Evolutionary conservation across 1,140 invertebrate species (phyloP).

Genomic region (Penaeus chinensis): DNA sequence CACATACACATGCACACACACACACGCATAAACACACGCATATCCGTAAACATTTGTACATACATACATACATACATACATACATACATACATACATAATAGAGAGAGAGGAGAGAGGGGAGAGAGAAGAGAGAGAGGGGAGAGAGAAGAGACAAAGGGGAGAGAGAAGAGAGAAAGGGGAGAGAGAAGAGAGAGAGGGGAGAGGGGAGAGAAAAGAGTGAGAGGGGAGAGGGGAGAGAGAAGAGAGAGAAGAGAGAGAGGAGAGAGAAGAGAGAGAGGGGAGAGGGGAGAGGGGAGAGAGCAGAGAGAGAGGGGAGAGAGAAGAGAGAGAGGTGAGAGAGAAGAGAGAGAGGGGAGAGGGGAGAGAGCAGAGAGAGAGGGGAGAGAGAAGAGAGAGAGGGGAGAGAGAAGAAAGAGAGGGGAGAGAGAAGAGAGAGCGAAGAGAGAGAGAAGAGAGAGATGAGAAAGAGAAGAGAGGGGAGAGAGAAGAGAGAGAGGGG

Average conservation of each 20-base stretch:
- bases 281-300: too few species aligned
- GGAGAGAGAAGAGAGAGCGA: background rate
- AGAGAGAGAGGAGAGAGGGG: background rate
- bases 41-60: constrained; percentile 6
- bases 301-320: too few species aligned
- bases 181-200: too few species aligned
- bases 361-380: background rate
- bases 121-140: too few species aligned
- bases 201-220: too few species aligned
- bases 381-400: too few species aligned
- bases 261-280: background rate
- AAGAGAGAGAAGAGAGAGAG: background rate
- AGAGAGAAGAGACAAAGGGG: too few species aligned
- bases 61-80: constrained; percentile 23
- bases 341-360: background rate
- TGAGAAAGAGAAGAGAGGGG: background rate
- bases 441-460: background rate
- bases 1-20: constrained; percentile 8
- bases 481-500: too few species aligned
- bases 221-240: background rate
- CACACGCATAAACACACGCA: background rate
- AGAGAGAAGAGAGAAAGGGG: too few species aligned
- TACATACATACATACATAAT: background rate
- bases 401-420: background rate
- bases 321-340: too few species aligned